Conservation (phyloP, 2,113 vertebrate species). For the Notothenia coriiceps region DNA sequence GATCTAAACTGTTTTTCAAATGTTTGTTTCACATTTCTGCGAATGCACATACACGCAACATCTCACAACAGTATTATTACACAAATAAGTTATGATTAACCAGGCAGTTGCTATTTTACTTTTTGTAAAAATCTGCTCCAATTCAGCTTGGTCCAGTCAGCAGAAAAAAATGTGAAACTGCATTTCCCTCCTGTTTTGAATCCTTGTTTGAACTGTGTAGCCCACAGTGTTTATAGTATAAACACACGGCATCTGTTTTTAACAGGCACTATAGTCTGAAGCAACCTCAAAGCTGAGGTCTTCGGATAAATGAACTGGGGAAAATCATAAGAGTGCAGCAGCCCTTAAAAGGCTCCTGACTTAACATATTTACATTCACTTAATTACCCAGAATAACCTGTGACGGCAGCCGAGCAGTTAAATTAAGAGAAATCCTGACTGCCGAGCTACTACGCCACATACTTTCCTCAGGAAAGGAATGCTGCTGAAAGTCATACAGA, state of each 20-base stretch:
- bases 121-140: neutral
- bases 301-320: conserved; percentile 2
- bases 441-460: conserved; percentile 75
- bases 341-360: conserved; percentile 51
- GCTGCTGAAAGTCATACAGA: conserved; percentile 47
- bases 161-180: conserved; percentile 9
- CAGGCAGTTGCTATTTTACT: neutral
- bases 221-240: conserved; percentile 40
- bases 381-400: conserved; percentile 75
- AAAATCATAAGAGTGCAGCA: neutral
- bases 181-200: neutral
- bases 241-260: conserved; percentile 42
- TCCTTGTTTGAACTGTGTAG: conserved; percentile 36
- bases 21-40: neutral
- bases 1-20: neutral
- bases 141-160: conserved; percentile 22
- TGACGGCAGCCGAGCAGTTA: conserved; percentile 60
- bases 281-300: neutral
- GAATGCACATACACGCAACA: neutral
- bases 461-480: conserved; percentile 80
- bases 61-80: neutral
- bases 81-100: neutral
- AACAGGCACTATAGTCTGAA: conserved; percentile 16
- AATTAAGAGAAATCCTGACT: conserved; percentile 79
- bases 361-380: conserved; percentile 61